Base-by-base conservation (phyloP, 2,797 vertebrate species). In the Streptopelia turtur region DNA sequence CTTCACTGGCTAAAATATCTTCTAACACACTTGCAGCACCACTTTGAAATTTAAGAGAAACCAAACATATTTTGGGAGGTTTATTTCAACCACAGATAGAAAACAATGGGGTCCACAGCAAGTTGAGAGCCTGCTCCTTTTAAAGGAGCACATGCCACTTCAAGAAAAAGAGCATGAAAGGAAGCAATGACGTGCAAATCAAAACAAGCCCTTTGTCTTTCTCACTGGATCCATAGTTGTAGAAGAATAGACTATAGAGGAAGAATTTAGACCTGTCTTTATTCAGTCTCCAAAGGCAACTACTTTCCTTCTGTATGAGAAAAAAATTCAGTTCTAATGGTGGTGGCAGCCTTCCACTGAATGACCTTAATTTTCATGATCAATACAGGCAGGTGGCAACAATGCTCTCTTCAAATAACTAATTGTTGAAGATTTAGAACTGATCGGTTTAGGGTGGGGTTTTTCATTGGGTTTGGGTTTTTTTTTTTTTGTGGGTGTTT, bases 331-430 rank as follows among this genome's bases (percentile, higher is more conserved):
- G 56, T 83, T 94, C 87, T n/a, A 27, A 90, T 24, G 25, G 47
- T 74, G 39, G 65, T 93, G 76, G 77, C 88, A 94, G 80, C 57
- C 94, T 97, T 95, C 56, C 55, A 89, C 56, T 70, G 64, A 27
- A 63, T 88, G 76, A 68, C 70, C n/a, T 83, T 68, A 75, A 86
- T 90, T 93, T 95, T 90, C 75, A 64, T 82, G 90, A 96, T 96
- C 95, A 69, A 84, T 94, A 81, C 52, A 96, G 91, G 91, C 96
- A 97, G 93, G 87, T 97, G 89, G 92, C 74, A 96, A 92, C 79
- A 93, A 66, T 81, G 71, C 22, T 69, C 22, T 90, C 79, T 84
- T 94, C 95, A 97, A 93, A 87, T 91, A 95, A 96, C 84, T 96
- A 94, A 95, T 71, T 70, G 55, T 68, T 94, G 72, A 94, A 96